Evolutionary conservation across 2,797 vertebrate species (phyloP).

Genomic region (Paedocypris micromegethes): DNA sequence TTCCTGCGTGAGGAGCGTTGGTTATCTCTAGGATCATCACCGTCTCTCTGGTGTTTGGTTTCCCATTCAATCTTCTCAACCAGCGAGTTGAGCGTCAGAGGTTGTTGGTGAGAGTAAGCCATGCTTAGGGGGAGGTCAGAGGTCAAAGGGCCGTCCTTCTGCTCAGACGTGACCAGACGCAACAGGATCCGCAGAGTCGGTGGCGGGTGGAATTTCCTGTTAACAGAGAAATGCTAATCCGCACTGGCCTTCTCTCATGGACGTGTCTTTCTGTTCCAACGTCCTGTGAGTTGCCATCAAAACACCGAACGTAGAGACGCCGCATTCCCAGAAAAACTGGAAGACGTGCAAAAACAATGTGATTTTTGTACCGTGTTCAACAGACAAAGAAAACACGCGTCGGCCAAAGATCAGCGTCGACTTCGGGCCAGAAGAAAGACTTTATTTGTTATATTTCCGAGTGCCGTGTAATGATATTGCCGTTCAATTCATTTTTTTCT

Average conservation of each 20-base stretch:
- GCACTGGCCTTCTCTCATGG: constrained; percentile 1
- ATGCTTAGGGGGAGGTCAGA: not conserved
- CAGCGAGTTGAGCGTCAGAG: not conserved
- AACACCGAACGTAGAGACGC: no score
- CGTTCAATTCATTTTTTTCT: no score
- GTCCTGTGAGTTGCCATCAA: not conserved
- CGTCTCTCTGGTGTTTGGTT: not conserved
- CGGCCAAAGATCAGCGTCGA: no score
- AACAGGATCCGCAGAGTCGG: not conserved
- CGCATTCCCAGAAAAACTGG: no score
- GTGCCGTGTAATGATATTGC: no score
- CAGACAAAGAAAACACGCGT: no score
- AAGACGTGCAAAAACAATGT: no score
- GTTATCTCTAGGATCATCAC: not conserved
- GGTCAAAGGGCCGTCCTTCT: constrained; percentile 7
- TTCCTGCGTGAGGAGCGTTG: not conserved
- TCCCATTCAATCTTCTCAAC: not conserved
- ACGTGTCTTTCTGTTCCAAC: constrained; percentile 3
- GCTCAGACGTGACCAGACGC: not conserved
- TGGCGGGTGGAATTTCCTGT: constrained; percentile 15
- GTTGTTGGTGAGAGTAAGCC: not conserved
- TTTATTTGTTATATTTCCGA: no score
- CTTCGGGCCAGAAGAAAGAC: no score
- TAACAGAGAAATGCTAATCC: constrained; percentile 8
- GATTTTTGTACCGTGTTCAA: no score